Evolutionary conservation across 2,113 vertebrate genomes (phyloP).

Genomic region (Saccopteryx leptura): DNA sequence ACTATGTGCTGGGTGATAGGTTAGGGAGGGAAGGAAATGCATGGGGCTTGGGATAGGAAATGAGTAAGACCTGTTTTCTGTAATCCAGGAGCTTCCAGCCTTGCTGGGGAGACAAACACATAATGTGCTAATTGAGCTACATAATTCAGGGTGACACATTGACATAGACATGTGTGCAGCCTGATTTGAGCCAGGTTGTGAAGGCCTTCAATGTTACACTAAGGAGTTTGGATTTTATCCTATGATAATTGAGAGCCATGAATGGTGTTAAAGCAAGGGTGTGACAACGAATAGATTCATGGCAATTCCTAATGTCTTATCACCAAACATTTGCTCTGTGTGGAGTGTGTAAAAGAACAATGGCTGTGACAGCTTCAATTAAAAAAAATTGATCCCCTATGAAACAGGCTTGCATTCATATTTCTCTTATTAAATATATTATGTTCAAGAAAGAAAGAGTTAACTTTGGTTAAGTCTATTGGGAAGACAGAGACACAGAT

Average conservation of each 20-base stretch:
- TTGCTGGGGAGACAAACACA: constrained; percentile 42
- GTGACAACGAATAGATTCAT: neutral
- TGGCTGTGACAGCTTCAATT: constrained; percentile 8
- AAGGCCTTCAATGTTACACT: constrained; percentile 38
- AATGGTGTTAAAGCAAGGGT: neutral
- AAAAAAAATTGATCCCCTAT: neutral
- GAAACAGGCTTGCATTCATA: neutral
- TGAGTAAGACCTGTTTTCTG: constrained; percentile 62
- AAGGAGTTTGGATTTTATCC: constrained; percentile 41
- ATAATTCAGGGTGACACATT: constrained; percentile 47
- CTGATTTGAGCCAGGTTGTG: constrained; percentile 40
- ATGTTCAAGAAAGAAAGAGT: neutral
- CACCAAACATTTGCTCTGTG: neutral
- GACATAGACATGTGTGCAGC: neutral
- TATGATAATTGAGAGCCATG: neutral
- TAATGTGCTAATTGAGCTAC: constrained; percentile 58
- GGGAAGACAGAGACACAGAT: neutral
- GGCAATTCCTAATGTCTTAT: constrained; percentile 36
- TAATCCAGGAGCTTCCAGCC: neutral
- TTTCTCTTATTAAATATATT: constrained; percentile 45
- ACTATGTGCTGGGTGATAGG: neutral
- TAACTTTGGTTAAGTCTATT: neutral
- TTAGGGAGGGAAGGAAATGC: neutral
- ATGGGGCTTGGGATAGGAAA: constrained; percentile 32
- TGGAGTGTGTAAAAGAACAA: neutral